Evolutionary conservation across 2,888 invertebrate species (phyloP), one percentile per base, ranked within the genome.

Genomic region (Eristalinus aeneus): DNA sequence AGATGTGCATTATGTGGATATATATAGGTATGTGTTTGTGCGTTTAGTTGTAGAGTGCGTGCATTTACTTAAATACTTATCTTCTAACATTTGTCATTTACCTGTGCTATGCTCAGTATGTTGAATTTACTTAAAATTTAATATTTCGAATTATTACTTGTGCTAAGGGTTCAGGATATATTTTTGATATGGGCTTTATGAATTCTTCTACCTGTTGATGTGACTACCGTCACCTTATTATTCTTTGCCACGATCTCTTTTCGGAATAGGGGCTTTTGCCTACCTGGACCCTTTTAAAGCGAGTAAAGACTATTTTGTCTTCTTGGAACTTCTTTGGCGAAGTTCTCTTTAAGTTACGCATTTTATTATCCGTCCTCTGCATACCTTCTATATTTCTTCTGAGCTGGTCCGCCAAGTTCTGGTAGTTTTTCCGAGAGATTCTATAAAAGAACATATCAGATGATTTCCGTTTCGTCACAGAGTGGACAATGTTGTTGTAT

Each of bases 401-500:
- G 0, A 75, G 20, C 6, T 75, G 67, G 16, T 67, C 12, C 0
- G 22, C 11, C 11, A 65, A 9, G 16, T 67, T 67, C 9, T 74
- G 73, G 6, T 16, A 74, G 23, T 65, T 64, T 1, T 56, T 36
- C 27, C 64, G 32, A 10, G 32, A n/a, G 39, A 39, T 74, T 12
- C 75, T 67, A 11, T 85, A 87, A 12, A 88, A 84, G 67, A 88
- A 86, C 46, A 88, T 60, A 12, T 88, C 88, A 0, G 34, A 39
- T 0, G 88, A 88, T 69, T 76, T 88, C 20, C 23, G 31, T 11
- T 78, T 73, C 0, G 77, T 88, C 0, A 88, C 87, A 0, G 88
- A 88, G 11, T 88, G 85, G 11, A 88, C 54, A 0, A 87, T 64
- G 63, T 86, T 89, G 34, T 88, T 89, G 20, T 88, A 88, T 5